A percentile compares a stretch with the other conserved stretches of the same genome.
These are phyloP conservation scores for Thereva nobilitata DNA, from an alignment of 2,888 invertebrate species.

Conservation along the genomic window DNA sequence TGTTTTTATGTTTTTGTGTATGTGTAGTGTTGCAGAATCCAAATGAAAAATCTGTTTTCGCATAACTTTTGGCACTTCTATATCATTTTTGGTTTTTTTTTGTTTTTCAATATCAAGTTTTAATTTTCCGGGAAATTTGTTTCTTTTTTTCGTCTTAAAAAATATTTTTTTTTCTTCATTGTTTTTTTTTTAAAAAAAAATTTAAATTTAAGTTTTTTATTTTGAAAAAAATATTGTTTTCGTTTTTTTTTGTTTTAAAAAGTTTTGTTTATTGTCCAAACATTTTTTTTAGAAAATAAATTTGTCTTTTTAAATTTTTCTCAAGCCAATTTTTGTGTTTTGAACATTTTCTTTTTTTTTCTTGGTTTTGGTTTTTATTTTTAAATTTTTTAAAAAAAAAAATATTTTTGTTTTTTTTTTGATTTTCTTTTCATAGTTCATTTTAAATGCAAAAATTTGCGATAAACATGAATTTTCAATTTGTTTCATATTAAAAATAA, in stretches of 20 bases:
- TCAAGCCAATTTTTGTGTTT: not conserved
- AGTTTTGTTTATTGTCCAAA: not conserved
- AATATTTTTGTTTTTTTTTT: not conserved
- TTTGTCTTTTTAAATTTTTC: not conserved
- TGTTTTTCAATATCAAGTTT: slow-evolving; percentile 17
- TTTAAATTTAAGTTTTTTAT: not conserved
- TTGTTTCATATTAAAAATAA: not conserved
- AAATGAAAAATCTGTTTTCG: slow-evolving; percentile 27
- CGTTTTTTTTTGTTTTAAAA: not conserved
- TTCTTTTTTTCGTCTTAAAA: slow-evolving; percentile 14
- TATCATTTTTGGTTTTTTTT: not conserved
- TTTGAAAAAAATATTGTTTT: slow-evolving; percentile 6
- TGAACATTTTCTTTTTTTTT: not conserved
- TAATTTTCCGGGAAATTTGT: slow-evolving; percentile 30
- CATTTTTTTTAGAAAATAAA: not conserved
- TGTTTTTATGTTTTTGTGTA: slow-evolving; percentile 1
- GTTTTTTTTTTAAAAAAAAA: slow-evolving; percentile 3
- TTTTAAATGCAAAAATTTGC: slow-evolving; percentile 15
- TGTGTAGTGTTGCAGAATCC: not conserved
- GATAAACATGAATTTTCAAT: not conserved
- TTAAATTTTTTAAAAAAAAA: slow-evolving; percentile 7
- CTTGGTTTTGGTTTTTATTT: slow-evolving; percentile 3
- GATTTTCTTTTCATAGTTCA: not conserved
- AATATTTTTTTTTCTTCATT: slow-evolving; percentile 9
- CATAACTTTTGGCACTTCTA: slow-evolving; percentile 11